Conservation (phyloP, 2,888 invertebrate species). For the Torymus texanus region DNA sequence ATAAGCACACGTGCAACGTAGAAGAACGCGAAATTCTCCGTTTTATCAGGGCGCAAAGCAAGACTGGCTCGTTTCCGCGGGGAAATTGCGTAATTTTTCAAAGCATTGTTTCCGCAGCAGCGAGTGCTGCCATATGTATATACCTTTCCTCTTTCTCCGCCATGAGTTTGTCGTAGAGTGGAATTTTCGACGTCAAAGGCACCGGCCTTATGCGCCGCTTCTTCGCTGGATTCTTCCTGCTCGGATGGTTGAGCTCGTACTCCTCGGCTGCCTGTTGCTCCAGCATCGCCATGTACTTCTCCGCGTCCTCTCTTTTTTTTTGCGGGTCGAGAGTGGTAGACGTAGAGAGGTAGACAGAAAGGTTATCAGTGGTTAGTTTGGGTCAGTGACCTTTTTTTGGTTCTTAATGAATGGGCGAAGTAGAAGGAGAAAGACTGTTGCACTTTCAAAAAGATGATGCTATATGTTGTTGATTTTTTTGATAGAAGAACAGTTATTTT, state of each 20-base stretch:
- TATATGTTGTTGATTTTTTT: too few species aligned
- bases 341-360: too few species aligned
- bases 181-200: conserved; percentile 83
- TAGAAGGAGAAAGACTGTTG: too few species aligned
- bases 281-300: conserved; percentile 77
- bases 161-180: conserved; percentile 83
- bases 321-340: too few species aligned
- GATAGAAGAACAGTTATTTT: too few species aligned
- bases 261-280: conserved; percentile 70
- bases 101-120: conserved; percentile 15
- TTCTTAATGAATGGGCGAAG: too few species aligned
- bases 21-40: neutral
- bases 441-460: too few species aligned
- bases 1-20: too few species aligned
- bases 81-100: conserved; percentile 23
- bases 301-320: conserved; percentile 80
- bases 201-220: conserved; percentile 80
- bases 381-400: too few species aligned
- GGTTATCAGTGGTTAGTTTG: too few species aligned
- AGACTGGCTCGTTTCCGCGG: neutral
- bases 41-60: too few species aligned
- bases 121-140: neutral
- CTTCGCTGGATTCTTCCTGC: conserved; percentile 72
- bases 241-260: conserved; percentile 59
- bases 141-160: conserved; percentile 85